Evolutionary conservation across 1,140 invertebrate genomes (phyloP).

Genomic region (Tetraneura akinire): DNA sequence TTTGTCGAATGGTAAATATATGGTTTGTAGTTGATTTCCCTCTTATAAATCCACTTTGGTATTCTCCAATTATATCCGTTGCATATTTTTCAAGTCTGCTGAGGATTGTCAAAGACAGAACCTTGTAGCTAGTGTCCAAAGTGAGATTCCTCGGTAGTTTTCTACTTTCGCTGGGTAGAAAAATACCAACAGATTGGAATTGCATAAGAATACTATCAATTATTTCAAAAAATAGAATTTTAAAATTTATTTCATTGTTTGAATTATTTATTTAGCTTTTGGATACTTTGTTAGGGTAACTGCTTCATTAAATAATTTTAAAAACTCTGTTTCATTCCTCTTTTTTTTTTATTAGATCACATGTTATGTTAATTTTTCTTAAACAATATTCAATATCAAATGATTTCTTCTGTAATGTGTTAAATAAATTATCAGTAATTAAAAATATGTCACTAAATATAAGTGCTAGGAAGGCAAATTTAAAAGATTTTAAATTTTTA

Average conservation of each 20-base stretch:
- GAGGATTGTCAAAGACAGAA: too few species aligned
- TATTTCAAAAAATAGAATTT: too few species aligned
- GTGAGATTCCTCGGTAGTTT: too few species aligned
- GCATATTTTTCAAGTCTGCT: too few species aligned
- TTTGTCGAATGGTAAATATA: too few species aligned
- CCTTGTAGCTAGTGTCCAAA: too few species aligned
- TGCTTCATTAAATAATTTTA: neutral
- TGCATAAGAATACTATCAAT: neutral
- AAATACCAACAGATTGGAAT: too few species aligned
- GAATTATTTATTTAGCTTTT: neutral
- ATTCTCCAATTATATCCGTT: too few species aligned
- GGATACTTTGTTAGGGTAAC: neutral
- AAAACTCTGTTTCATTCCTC: neutral
- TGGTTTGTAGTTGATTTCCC: too few species aligned
- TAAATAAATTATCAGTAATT: neutral
- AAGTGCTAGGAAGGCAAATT: neutral
- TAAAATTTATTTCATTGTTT: too few species aligned
- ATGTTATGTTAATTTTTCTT: neutral
- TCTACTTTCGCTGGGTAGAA: too few species aligned
- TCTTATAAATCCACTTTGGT: too few species aligned
- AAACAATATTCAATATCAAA: neutral
- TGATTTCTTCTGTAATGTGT: neutral
- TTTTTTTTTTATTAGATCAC: neutral
- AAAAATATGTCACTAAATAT: neutral
- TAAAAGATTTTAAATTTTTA: constrained; percentile 6